Conservation (phyloP, 2,113 vertebrate species). For the Pollachius pollachius region DNA sequence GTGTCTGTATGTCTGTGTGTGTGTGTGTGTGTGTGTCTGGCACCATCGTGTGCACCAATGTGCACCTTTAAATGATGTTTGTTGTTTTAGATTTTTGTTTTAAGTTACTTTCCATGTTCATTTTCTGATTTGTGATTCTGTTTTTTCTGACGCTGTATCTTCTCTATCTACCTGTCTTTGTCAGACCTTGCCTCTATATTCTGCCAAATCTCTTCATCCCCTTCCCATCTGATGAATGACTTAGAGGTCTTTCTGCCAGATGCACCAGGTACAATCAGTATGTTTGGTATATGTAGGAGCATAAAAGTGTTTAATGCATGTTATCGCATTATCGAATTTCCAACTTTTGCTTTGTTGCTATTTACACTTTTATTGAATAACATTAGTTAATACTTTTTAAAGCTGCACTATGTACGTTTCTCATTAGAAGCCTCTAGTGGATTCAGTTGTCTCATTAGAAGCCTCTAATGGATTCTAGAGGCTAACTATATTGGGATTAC, state of each 20-base stretch:
- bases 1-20: no score
- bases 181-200: slow-evolving; percentile 71
- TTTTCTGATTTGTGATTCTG: background rate
- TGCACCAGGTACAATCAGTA: slow-evolving; percentile 63
- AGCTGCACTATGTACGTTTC: no score
- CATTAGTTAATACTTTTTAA: no score
- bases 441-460: no score
- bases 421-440: no score
- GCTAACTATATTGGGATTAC: no score
- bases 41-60: slow-evolving; percentile 48
- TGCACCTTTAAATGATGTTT: slow-evolving; percentile 14
- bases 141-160: slow-evolving; percentile 10
- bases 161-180: slow-evolving; percentile 13
- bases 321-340: no score
- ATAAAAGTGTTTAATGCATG: background rate
- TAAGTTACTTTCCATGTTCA: slow-evolving; percentile 4
- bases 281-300: background rate
- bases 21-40: slow-evolving; percentile 60
- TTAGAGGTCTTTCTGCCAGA: slow-evolving; percentile 60
- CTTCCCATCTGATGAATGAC: slow-evolving; percentile 57
- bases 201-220: slow-evolving; percentile 62
- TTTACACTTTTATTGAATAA: no score
- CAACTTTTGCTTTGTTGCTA: no score
- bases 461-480: no score
- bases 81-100: no score